These are phyloP conservation scores for Eupleurogrammus muticus DNA, from an alignment of 2,797 vertebrate species.

Conservation along the genomic window DNA sequence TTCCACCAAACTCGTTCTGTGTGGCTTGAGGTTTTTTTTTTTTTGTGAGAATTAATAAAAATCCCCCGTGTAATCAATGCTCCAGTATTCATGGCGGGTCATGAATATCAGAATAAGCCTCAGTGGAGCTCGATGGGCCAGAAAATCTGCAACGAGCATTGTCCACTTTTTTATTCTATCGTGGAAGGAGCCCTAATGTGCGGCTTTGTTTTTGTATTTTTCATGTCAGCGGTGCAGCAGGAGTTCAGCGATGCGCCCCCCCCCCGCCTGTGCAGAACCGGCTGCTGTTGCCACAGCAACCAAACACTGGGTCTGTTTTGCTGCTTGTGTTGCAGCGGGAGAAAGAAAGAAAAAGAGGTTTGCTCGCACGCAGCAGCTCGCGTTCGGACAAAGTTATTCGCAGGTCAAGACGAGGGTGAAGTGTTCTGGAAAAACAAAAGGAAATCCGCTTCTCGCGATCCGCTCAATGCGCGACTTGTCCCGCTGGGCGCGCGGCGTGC, in stretches of 20 bases:
- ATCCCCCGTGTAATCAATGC: conserved; percentile 34
- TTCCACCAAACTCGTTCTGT: conserved; percentile 26
- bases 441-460: conserved; percentile 33
- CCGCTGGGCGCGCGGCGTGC: conserved; percentile 5
- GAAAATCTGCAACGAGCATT: conserved; percentile 55
- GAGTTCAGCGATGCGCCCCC: conserved; percentile 70
- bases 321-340: conserved; percentile 57
- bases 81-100: conserved; percentile 57
- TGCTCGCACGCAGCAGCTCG: conserved; percentile 40
- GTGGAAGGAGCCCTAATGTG: conserved; percentile 63
- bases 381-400: conserved; percentile 50
- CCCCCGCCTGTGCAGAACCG: conserved; percentile 55
- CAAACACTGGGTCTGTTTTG: conserved; percentile 83
- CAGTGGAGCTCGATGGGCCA: conserved; percentile 55
- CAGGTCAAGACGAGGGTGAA: no score
- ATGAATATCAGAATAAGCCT: conserved; percentile 60
- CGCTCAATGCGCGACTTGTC: conserved; percentile 4
- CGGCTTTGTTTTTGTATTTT: conserved; percentile 65
- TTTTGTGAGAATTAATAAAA: conserved; percentile 57
- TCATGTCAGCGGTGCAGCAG: conserved; percentile 67
- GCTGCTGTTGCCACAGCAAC: conserved; percentile 75
- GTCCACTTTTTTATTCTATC: conserved; percentile 65
- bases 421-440: no score
- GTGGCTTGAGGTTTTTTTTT: conserved; percentile 43
- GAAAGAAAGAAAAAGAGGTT: conserved; percentile 47